These are phyloP conservation scores for Cryptomyrus ogoouensis DNA, from an alignment of 2,113 vertebrate genomes.

Conservation along the genomic window DNA sequence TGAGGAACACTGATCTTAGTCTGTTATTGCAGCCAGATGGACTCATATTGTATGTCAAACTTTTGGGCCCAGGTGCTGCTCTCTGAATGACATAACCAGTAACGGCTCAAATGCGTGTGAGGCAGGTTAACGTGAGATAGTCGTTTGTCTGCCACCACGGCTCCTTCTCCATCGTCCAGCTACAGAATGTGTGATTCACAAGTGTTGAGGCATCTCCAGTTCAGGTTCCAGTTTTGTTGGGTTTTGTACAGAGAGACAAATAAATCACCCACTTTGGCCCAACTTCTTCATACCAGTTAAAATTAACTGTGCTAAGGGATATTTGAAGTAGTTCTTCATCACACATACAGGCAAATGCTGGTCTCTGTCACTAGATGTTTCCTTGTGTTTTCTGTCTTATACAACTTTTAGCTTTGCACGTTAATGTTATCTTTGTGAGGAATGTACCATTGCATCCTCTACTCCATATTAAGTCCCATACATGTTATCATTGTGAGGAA, in stretches of 20 bases:
- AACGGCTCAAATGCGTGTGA: neutral
- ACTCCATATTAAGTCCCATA: neutral
- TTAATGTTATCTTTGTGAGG: neutral
- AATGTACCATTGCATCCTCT: neutral
- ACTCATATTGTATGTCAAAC: neutral
- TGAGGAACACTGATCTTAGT: neutral
- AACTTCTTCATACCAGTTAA: neutral
- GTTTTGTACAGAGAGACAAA: neutral
- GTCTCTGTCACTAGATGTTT: neutral
- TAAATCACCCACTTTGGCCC: neutral
- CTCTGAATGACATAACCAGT: neutral
- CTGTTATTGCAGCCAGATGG: neutral
- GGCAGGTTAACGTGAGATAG: neutral
- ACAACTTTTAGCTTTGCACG: neutral
- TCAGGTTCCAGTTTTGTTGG: neutral
- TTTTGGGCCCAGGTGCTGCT: neutral
- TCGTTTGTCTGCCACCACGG: neutral
- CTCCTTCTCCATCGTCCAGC: neutral
- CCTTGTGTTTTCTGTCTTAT: neutral
- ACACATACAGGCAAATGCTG: neutral
- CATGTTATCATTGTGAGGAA: neutral
- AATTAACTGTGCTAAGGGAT: neutral
- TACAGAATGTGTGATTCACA: neutral
- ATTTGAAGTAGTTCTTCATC: neutral
- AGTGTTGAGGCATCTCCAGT: neutral